Conservation (phyloP, 2,888 invertebrate genomes). For the Netelia virgata region DNA sequence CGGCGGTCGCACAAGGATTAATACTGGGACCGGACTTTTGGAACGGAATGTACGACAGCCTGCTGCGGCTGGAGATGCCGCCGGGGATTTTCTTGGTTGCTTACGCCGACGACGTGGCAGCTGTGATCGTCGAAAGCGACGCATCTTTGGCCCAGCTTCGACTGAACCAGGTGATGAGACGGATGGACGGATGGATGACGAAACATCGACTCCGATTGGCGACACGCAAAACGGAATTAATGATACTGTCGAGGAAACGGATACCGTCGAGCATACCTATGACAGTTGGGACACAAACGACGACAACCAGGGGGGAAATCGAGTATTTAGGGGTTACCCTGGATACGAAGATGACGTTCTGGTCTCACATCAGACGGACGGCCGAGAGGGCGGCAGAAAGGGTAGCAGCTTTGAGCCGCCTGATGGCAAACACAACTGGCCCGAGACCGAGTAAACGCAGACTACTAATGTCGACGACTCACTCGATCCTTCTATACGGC, state of each 20-base stretch:
- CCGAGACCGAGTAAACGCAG: constrained; percentile 60
- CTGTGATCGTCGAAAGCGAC: constrained; percentile 51
- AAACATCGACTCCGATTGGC: constrained; percentile 60
- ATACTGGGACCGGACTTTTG: constrained; percentile 69
- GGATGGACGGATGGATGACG: constrained; percentile 29
- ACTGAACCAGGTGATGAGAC: constrained; percentile 28
- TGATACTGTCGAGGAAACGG: constrained; percentile 65
- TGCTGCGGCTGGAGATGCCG: constrained; percentile 61
- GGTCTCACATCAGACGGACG: too few species aligned
- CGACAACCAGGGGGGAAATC: constrained; percentile 29
- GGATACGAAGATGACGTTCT: too few species aligned
- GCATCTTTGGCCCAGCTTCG: constrained; percentile 26
- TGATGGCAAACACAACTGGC: constrained; percentile 42
- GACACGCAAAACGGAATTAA: constrained; percentile 66
- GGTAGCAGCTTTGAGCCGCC: constrained; percentile 22
- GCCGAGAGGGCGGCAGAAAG: too few species aligned
- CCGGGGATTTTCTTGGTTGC: constrained; percentile 50
- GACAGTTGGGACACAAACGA: constrained; percentile 43
- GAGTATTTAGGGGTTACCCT: constrained; percentile 72
- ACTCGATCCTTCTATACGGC: too few species aligned
- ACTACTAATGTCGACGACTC: too few species aligned
- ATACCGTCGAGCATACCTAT: constrained; percentile 57
- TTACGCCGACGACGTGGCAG: constrained; percentile 68
- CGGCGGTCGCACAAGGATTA: constrained; percentile 70
- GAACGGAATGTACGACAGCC: constrained; percentile 69